A percentile compares a stretch with the other conserved stretches of the same genome.
These are phyloP conservation scores for Peromyscus maniculatus DNA, from an alignment of 2,113 vertebrate genomes.

Conservation along the genomic window DNA sequence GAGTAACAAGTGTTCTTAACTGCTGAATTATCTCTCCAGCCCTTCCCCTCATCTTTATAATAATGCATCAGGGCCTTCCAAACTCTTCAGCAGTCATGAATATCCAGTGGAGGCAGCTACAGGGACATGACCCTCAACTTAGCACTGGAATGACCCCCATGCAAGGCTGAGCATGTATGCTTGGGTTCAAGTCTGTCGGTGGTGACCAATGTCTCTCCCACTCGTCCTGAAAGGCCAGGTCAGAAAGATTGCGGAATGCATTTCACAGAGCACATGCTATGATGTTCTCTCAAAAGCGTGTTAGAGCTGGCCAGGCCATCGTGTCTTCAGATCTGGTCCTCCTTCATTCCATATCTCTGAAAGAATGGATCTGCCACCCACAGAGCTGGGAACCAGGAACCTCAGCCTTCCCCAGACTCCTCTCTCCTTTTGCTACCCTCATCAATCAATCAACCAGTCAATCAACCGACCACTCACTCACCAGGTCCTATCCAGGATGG, in stretches of 20 bases:
- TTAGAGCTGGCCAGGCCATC: neutral
- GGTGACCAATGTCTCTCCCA: neutral
- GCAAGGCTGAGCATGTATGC: neutral
- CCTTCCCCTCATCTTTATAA: neutral
- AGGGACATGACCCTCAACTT: neutral
- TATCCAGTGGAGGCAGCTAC: neutral
- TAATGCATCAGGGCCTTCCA: neutral
- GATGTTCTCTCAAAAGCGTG: neutral
- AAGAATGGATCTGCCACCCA: slow-evolving; percentile 38
- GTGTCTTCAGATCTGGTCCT: slow-evolving; percentile 6
- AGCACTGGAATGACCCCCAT: neutral
- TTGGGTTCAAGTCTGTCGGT: neutral
- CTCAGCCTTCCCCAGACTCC: neutral
- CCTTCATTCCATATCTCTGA: slow-evolving; percentile 60
- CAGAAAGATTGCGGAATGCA: slow-evolving; percentile 11
- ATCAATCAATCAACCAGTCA: neutral
- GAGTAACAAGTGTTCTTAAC: neutral
- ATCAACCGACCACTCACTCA: neutral
- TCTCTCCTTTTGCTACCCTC: neutral
- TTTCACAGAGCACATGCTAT: neutral
- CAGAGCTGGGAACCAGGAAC: slow-evolving; percentile 7
- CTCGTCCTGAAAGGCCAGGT: neutral
- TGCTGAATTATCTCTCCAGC: neutral
- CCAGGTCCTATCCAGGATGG: neutral
- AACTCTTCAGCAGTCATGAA: neutral